phyloP scores from a whole-genome alignment of 2,888 invertebrate species.

The Melipona bicolor region DNA sequence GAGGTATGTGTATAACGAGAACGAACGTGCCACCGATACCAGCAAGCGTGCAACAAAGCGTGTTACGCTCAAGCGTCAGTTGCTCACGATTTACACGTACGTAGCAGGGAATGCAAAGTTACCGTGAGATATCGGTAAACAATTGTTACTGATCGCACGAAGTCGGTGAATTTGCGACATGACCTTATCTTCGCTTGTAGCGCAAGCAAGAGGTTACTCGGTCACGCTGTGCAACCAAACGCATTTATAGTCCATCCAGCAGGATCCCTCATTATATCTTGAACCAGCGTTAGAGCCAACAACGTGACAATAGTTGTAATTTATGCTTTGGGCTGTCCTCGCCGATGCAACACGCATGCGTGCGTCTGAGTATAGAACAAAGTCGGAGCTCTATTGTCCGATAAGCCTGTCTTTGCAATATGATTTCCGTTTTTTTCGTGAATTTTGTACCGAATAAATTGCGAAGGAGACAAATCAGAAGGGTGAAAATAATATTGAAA shows the following conservation, averaged over 20 bases:
- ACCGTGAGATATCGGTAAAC: conserved; percentile 43
- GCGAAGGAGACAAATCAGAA: no score
- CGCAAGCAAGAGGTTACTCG: neutral
- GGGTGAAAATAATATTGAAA: no score
- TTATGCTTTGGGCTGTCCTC: neutral
- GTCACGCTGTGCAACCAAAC: conserved; percentile 16
- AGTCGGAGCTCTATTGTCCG: neutral
- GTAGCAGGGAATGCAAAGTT: conserved; percentile 44
- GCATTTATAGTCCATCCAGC: conserved; percentile 35
- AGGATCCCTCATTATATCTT: conserved; percentile 49
- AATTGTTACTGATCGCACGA: conserved; percentile 50
- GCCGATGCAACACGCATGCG: neutral
- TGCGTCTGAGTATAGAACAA: neutral
- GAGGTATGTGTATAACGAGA: no score
- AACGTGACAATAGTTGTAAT: conserved; percentile 48
- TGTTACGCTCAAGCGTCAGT: conserved; percentile 20
- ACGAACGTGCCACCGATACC: neutral
- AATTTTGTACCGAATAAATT: neutral
- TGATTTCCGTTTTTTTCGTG: no score
- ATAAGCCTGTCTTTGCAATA: neutral
- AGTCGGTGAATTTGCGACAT: conserved; percentile 59
- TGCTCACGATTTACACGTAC: conserved; percentile 46
- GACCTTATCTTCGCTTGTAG: conserved; percentile 51
- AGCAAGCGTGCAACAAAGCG: neutral
- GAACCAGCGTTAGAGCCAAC: conserved; percentile 17